A percentile compares a stretch with the other conserved stretches of the same genome.
phyloP scores from a whole-genome alignment of 2,113 vertebrate genomes.

The Lanius ludovicianus region DNA sequence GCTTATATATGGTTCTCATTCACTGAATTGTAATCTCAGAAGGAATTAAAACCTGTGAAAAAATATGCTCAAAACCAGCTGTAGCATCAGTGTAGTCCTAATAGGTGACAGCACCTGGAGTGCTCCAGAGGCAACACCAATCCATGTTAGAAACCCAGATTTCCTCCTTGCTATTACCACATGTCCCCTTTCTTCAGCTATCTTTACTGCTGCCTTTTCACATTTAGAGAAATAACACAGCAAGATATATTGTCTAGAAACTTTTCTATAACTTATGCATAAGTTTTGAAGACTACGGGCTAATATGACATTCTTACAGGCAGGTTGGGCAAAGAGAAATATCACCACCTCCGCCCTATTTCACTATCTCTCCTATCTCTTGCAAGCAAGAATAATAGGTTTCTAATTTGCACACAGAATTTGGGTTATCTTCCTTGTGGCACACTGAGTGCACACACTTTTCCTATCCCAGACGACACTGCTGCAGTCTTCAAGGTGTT shows the following conservation, averaged over 20 bases:
- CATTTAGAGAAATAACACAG: not conserved
- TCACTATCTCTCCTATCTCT: not conserved
- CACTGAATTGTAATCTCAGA: not conserved
- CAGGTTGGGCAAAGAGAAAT: not conserved
- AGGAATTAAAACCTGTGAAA: not conserved
- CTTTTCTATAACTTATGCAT: not conserved
- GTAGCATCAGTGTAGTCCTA: not conserved
- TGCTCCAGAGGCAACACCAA: not conserved
- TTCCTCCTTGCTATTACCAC: rapidly evolving
- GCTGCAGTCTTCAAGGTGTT: not conserved
- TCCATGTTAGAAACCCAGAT: not conserved
- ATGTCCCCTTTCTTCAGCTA: not conserved
- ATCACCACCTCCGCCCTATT: not conserved
- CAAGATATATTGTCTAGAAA: not conserved
- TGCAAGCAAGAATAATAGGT: not conserved
- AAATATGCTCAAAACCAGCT: not conserved
- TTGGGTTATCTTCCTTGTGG: not conserved
- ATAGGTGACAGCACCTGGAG: not conserved
- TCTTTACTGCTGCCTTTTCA: not conserved
- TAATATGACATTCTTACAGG: not conserved
- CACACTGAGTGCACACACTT: not conserved
- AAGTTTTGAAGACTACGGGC: not conserved
- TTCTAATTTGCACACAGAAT: not conserved
- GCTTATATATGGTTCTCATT: not conserved
- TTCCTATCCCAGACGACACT: not conserved